Evolutionary conservation across 2,888 invertebrate genomes (phyloP).

Genomic region (Luperina testacea): DNA sequence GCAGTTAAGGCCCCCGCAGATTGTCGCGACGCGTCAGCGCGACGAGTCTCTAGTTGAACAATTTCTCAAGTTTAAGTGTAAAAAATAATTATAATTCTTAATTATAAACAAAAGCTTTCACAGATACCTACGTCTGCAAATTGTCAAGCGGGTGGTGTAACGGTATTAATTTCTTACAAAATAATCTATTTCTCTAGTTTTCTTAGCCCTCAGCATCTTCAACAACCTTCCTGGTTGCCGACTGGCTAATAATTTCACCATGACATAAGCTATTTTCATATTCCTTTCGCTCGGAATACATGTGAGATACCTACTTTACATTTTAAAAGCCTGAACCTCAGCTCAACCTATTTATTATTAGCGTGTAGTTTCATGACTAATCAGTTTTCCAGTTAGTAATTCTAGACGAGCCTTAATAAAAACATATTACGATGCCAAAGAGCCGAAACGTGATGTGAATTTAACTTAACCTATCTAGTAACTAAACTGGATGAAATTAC

Average conservation of each 20-base stretch:
- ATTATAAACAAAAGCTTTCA: neutral
- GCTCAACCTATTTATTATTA: neutral
- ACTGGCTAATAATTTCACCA: neutral
- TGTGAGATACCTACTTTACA: neutral
- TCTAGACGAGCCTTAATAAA: conserved; percentile 25
- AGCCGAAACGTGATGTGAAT: conserved; percentile 46
- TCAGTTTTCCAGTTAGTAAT: conserved; percentile 9
- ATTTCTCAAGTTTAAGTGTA: neutral
- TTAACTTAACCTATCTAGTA: conserved; percentile 9
- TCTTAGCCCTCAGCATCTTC: neutral
- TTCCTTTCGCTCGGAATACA: neutral
- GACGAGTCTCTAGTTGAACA: too few species aligned
- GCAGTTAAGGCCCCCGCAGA: too few species aligned
- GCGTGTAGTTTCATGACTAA: conserved; percentile 26
- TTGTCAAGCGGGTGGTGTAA: neutral
- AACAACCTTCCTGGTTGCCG: neutral
- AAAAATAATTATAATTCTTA: too few species aligned
- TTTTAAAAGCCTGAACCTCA: neutral
- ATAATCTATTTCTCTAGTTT: neutral
- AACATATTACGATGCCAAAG: conserved; percentile 25
- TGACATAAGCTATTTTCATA: too few species aligned
- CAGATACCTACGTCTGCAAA: neutral
- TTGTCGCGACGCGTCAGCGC: too few species aligned
- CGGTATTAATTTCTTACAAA: neutral
- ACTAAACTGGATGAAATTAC: conserved; percentile 30